These are phyloP conservation scores for Hirtodrosophila alboralis DNA, from an alignment of 2,888 invertebrate genomes.

Conservation along the genomic window DNA sequence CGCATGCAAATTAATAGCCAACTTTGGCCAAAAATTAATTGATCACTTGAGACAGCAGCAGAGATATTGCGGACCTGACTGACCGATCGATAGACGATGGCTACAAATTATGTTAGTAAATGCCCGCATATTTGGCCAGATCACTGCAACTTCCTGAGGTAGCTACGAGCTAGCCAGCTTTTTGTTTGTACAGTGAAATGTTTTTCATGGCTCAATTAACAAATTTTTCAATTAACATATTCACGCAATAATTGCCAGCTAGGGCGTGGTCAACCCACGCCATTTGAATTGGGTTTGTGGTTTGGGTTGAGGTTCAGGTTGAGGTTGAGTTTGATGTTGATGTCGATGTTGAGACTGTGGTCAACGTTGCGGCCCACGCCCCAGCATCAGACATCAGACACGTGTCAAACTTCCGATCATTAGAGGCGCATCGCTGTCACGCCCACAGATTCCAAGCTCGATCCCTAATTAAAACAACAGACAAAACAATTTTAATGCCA, in stretches of 20 bases:
- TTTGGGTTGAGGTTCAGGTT: conserved; percentile 9
- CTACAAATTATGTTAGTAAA: conserved; percentile 56
- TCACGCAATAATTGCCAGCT: conserved; percentile 72
- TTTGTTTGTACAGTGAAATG: conserved; percentile 57
- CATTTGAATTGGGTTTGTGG: conserved; percentile 13
- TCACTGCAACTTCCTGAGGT: conserved; percentile 55
- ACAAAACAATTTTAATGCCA: conserved; percentile 68
- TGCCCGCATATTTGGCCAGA: conserved; percentile 66
- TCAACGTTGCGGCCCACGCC: conserved; percentile 37
- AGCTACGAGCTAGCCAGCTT: conserved; percentile 25
- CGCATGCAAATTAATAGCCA: conserved; percentile 75
- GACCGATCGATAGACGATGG: conserved; percentile 59
- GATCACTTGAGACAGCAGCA: conserved; percentile 68
- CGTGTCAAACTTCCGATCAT: conserved; percentile 80
- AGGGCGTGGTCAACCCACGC: conserved; percentile 48
- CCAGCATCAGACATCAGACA: conserved; percentile 45
- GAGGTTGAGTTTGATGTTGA: background rate
- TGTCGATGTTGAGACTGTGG: conserved; percentile 13
- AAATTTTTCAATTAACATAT: conserved; percentile 78
- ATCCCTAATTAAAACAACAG: conserved; percentile 72
- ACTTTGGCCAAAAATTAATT: conserved; percentile 73
- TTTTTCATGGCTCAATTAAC: conserved; percentile 64
- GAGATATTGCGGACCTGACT: conserved; percentile 56
- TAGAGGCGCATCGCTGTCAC: conserved; percentile 62
- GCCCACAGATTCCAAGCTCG: conserved; percentile 42